Evolutionary conservation across 1,140 invertebrate species (phyloP), one percentile per base, ranked within the genome.

Genomic region (Triops longicaudatus): DNA sequence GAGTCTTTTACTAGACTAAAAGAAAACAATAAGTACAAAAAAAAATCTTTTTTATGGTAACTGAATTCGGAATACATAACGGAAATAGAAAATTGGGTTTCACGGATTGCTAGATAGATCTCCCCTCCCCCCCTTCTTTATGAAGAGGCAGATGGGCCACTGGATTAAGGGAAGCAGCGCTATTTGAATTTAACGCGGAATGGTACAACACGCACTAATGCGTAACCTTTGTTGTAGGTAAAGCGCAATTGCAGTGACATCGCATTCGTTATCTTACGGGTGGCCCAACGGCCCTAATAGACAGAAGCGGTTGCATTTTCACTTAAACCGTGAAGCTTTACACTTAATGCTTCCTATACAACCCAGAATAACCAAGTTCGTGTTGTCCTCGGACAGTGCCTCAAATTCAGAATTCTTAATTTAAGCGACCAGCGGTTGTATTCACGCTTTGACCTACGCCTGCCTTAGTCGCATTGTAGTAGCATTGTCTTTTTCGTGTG

Each of bases 191-290:
- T 6, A 63, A 63, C 14, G 50, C 50, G 22, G 22, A 63, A 14
- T 63, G 22, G 50, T 63, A 22, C 50, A 63, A 63, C 50, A 63
- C 50, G 50, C 50, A 63, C 50, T 63, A 63, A 63, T 63, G 50
- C 50, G 50, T 63, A 63, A 63, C 50, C 50, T 63, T 63, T 63
- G 50, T 63, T 63, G 50, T 63, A 63, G 50, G 50, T 63, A 63
- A 17, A 63, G 50, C 22, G 50, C 50, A 63, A 63, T 63, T n/a
- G 50, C 50, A 63, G 22, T 63, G 50, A 63, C 50, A 63, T 63
- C n/a, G 22, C 50, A 22, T 63, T 63, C 50, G 50, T 63, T 63
- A 63, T 63, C 50, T 63, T 63, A 63, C 50, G 50, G 50, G 50
- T 63, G 50, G 50, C 50, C 50, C 50, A n/a, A 17, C 17, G 50